A percentile compares a stretch with the other conserved stretches of the same genome.
phyloP scores from a whole-genome alignment of 2,113 vertebrate genomes.

The Varanus komodoensis region DNA sequence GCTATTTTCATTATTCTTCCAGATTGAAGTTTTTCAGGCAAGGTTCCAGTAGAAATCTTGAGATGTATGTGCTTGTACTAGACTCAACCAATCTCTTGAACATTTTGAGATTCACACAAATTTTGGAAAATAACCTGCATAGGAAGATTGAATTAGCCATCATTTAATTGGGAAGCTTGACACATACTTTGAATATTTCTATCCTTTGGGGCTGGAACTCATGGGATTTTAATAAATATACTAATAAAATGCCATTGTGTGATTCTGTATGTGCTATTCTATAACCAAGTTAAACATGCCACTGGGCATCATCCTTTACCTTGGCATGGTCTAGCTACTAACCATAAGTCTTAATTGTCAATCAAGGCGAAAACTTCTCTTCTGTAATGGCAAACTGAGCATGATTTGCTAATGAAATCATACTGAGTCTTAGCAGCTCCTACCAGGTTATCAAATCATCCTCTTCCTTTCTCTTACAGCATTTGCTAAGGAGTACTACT shows the following conservation, averaged over 20 bases:
- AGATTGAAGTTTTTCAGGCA: slow-evolving; percentile 33
- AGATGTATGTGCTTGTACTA: slow-evolving; percentile 34
- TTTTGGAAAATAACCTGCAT: not conserved
- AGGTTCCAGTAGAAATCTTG: slow-evolving; percentile 25
- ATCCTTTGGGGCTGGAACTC: not conserved
- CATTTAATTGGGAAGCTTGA: slow-evolving; percentile 6
- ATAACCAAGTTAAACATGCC: not conserved
- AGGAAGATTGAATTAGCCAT: not conserved
- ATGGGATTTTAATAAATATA: not conserved
- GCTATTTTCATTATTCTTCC: slow-evolving; percentile 33
- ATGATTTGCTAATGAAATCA: slow-evolving; percentile 11
- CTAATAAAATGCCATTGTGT: slow-evolving; percentile 1
- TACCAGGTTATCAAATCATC: not conserved
- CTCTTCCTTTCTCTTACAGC: not conserved
- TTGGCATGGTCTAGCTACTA: not conserved
- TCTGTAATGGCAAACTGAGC: slow-evolving; percentile 9
- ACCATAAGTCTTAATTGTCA: not conserved
- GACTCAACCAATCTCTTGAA: slow-evolving; percentile 36
- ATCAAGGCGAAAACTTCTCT: not conserved
- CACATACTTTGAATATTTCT: not conserved
- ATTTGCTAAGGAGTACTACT: not conserved
- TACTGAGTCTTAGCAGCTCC: not conserved
- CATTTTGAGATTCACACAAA: slow-evolving; percentile 10
- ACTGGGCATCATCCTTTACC: not conserved
- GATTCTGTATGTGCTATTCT: not conserved